Conservation (phyloP, 2,113 vertebrate genomes). For the Abramis brama region DNA sequence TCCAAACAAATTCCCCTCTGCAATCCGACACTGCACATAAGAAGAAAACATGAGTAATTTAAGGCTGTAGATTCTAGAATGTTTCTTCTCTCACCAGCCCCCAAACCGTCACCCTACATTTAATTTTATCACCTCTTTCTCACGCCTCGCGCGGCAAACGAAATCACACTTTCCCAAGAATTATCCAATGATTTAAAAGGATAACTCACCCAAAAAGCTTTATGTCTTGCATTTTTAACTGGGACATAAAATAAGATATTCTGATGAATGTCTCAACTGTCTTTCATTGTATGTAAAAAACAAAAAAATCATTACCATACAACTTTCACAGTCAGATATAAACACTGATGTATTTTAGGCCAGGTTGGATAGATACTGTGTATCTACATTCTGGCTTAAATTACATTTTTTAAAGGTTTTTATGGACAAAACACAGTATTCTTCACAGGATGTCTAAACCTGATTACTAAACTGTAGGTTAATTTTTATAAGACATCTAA, state of each 20-base stretch:
- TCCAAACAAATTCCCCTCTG: constrained; percentile 40
- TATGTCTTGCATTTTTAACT: not conserved
- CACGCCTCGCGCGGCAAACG: constrained; percentile 67
- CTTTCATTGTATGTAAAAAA: not conserved
- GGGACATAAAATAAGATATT: not conserved
- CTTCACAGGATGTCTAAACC: not conserved
- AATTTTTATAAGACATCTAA: not conserved
- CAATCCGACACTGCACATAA: constrained; percentile 18
- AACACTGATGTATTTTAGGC: not conserved
- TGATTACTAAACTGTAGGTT: not conserved
- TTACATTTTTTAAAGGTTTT: not conserved
- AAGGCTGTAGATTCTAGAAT: constrained; percentile 37
- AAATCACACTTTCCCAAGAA: constrained; percentile 60
- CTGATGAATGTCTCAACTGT: not conserved
- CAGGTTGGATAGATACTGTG: not conserved
- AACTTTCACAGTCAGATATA: not conserved
- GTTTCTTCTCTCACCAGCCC: constrained; percentile 57
- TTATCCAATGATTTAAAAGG: constrained; percentile 43
- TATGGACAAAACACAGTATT: not conserved
- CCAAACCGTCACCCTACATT: constrained; percentile 68
- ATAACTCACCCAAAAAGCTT: not conserved
- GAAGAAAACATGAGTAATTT: constrained; percentile 32
- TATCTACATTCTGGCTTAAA: not conserved
- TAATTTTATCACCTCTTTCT: constrained; percentile 72
- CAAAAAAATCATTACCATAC: not conserved